Conservation (phyloP, 2,888 invertebrate species). For the Anodontia alba region DNA sequence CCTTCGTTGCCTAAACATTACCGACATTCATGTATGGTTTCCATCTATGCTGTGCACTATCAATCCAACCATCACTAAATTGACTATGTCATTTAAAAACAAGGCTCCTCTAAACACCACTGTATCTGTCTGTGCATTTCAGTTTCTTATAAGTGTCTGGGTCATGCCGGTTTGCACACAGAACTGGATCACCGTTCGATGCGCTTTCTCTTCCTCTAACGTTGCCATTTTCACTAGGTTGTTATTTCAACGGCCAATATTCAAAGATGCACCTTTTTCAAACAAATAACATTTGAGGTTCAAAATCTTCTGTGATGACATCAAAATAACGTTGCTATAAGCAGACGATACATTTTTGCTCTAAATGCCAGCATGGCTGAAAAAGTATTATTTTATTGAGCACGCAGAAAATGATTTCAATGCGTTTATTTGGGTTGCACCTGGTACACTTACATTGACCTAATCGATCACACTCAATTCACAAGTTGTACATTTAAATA, state of each 20-base stretch:
- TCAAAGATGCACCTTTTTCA: conserved; percentile 22
- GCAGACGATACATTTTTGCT: conserved; percentile 6
- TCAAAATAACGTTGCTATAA: conserved; percentile 15
- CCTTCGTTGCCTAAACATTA: not conserved
- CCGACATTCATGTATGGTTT: conserved; percentile 19
- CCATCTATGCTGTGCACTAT: conserved; percentile 14
- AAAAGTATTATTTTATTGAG: conserved; percentile 13
- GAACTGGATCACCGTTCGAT: conserved; percentile 19
- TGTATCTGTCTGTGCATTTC: conserved; percentile 24
- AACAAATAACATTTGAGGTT: conserved; percentile 23
- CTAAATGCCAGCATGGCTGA: conserved; percentile 18
- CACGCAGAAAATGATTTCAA: too few species aligned
- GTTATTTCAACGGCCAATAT: conserved; percentile 11
- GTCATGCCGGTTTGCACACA: conserved; percentile 17
- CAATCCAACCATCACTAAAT: conserved; percentile 20
- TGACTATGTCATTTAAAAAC: conserved; percentile 11
- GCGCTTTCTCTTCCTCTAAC: conserved; percentile 26
- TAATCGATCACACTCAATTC: conserved; percentile 5
- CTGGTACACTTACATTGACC: conserved; percentile 3
- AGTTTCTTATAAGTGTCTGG: conserved; percentile 19
- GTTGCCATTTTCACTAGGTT: conserved; percentile 22
- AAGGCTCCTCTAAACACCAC: conserved; percentile 21
- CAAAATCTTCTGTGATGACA: conserved; percentile 12
- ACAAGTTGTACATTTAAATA: too few species aligned
- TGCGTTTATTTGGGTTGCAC: too few species aligned